A percentile compares a stretch with the other conserved stretches of the same genome.
These are phyloP conservation scores for Ceryle rudis DNA, from an alignment of 2,797 vertebrate species.

Conservation along the genomic window DNA sequence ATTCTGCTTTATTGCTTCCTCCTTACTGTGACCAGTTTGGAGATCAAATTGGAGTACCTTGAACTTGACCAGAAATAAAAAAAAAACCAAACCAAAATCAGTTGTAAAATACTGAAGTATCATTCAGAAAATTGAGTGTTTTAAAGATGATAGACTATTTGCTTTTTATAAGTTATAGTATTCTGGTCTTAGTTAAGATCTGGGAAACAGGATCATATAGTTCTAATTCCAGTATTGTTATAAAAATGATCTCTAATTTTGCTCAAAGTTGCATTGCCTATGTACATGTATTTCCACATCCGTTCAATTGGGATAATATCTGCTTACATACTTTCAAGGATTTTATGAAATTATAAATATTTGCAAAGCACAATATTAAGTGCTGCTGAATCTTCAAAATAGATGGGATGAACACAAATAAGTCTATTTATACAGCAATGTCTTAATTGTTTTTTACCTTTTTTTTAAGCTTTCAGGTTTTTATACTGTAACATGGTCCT, in stretches of 20 bases:
- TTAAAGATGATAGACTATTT: background rate
- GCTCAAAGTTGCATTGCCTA: slow-evolving; percentile 26
- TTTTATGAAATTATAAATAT: slow-evolving; percentile 8
- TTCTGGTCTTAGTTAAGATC: slow-evolving; percentile 61
- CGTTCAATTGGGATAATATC: slow-evolving; percentile 24
- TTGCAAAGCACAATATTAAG: slow-evolving; percentile 51
- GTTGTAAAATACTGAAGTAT: slow-evolving; percentile 4
- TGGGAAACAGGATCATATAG: slow-evolving; percentile 70
- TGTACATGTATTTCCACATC: slow-evolving; percentile 52
- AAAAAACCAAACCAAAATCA: background rate
- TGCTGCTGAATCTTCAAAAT: slow-evolving; percentile 47
- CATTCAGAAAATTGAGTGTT: slow-evolving; percentile 36
- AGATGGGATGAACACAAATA: slow-evolving; percentile 11
- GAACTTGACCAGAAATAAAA: slow-evolving; percentile 45
- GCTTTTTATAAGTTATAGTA: slow-evolving; percentile 15
- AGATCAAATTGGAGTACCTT: slow-evolving; percentile 39
- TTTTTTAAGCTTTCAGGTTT: slow-evolving; percentile 48
- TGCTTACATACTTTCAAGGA: background rate
- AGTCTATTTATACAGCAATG: slow-evolving; percentile 7
- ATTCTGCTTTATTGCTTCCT: slow-evolving; percentile 53
- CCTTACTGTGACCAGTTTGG: slow-evolving; percentile 33
- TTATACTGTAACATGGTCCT: slow-evolving; percentile 49
- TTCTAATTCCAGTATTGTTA: slow-evolving; percentile 56
- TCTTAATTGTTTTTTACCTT: slow-evolving; percentile 14
- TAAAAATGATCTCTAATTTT: slow-evolving; percentile 56